Conservation (phyloP, 2,888 invertebrate genomes). For the Aricia artaxerxes region DNA sequence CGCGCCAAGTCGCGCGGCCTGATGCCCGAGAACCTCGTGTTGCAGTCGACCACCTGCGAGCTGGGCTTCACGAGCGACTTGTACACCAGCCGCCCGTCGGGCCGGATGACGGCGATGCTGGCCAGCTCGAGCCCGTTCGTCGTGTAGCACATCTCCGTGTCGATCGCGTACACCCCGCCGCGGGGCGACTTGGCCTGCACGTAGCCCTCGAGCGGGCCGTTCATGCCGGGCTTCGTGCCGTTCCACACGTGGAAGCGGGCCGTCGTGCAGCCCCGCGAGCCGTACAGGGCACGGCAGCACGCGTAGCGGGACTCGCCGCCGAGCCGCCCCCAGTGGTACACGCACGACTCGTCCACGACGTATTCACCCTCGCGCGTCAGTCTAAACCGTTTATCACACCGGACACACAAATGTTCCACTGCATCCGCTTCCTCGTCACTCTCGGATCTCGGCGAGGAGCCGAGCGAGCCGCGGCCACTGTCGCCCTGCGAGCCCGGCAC, state of each 20-base stretch:
- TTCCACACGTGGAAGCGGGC: conserved; percentile 88
- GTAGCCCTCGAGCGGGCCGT: conserved; percentile 86
- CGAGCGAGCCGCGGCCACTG: conserved; percentile 78
- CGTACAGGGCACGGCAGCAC: conserved; percentile 82
- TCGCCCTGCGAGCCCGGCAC: conserved; percentile 80
- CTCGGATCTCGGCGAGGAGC: conserved; percentile 78
- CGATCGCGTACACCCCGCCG: conserved; percentile 88
- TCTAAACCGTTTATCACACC: conserved; percentile 87
- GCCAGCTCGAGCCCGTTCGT: conserved; percentile 91
- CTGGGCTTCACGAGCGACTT: conserved; percentile 92
- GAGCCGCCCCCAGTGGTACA: conserved; percentile 94
- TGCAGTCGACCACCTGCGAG: conserved; percentile 92
- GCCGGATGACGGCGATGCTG: conserved; percentile 90
- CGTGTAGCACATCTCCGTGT: conserved; percentile 99
- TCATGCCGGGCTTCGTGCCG: conserved; percentile 84
- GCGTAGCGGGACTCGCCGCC: conserved; percentile 78
- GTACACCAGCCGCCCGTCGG: conserved; percentile 88
- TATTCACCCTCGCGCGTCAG: conserved; percentile 87
- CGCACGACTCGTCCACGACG: conserved; percentile 86
- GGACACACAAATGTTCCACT: conserved; percentile 83
- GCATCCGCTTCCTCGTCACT: conserved; percentile 80
- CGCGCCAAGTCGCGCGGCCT: conserved; percentile 80
- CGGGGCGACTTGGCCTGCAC: conserved; percentile 80
- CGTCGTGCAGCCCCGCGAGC: conserved; percentile 83
- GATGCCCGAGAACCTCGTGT: conserved; percentile 97